Evolutionary conservation across 2,113 vertebrate species (phyloP), one percentile per base, ranked within the genome.

Genomic region (Lepidothrix coronata): DNA sequence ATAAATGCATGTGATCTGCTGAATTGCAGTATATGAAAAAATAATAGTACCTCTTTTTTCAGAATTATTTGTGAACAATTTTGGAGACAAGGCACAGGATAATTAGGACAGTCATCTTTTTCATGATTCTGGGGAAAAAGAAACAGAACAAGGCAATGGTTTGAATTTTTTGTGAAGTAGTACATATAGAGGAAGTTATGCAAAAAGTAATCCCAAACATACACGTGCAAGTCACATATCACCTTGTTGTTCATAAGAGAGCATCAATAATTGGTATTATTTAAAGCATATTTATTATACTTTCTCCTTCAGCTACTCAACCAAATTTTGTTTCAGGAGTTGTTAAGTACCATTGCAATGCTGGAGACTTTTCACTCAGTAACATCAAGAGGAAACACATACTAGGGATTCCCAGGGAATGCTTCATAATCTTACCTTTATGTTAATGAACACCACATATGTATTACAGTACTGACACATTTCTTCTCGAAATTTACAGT

Each of bases 11-110:
- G 39, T 46, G n/a, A 80, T 78, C 35, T 81, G 35, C 51, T 75
- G 52, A 86, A 57, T 51, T 2, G 3, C 17, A 63, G 14, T 27
- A 43, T 44, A 13, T 15, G 30, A 83, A 81, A 77, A 92, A 82
- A 44, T 46, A 81, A 49, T 2, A 91, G 27, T 97, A 99, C 98
- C 98, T 98, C 97, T 46, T 97, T 97, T 95, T 98, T 98, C 82
- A 97, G 97, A 93, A 98, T 96, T 76, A 95, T 96, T 83, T 98
- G 96, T 49, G 88, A 92, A 93, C 99, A 99, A 85, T 98, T 98
- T 91, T 98, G 98, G 75, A 98, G 98, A 92, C 98, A 99, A 89
- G 96, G 95, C 71, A 99, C 95, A 14, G 98, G 98, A 85, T 97
- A 98, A 52, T 98, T 97, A 33, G 98, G 98, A 92, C 99, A 99